Conservation (phyloP, 2,797 vertebrate genomes). For the Distichodus sexfasciatus region DNA sequence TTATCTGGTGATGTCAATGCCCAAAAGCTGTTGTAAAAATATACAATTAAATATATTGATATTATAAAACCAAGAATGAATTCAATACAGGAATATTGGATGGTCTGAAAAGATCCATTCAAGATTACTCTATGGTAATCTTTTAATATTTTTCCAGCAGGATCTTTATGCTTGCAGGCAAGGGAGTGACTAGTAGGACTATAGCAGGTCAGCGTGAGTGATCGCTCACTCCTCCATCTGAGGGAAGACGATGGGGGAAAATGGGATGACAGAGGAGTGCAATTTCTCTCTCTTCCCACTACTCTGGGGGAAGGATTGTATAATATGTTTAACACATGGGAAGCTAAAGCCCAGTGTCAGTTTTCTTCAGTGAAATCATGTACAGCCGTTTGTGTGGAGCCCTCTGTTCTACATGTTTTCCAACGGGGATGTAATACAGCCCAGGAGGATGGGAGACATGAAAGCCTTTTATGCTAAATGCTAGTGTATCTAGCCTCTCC, state of each 20-base stretch:
- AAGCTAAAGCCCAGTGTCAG: conserved; percentile 29
- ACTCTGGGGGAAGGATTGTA: conserved; percentile 36
- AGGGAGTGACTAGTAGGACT: not conserved
- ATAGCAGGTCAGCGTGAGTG: not conserved
- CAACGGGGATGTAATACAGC: no score
- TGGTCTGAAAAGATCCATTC: no score
- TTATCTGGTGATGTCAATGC: not conserved
- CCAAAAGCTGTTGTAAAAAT: not conserved
- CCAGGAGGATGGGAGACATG: conserved; percentile 31
- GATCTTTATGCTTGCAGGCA: not conserved
- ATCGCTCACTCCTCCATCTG: conserved; percentile 10
- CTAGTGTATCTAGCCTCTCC: not conserved
- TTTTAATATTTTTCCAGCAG: not conserved
- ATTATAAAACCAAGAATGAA: no score
- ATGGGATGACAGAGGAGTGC: not conserved
- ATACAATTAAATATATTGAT: not conserved
- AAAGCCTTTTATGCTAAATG: conserved; percentile 21
- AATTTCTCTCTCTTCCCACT: conserved; percentile 17
- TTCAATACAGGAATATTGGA: no score
- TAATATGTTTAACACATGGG: conserved; percentile 40
- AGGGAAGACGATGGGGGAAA: conserved; percentile 17
- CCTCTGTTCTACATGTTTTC: conserved; percentile 28
- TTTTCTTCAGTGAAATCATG: conserved; percentile 30
- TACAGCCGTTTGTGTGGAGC: conserved; percentile 24
- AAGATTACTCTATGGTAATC: no score